These are phyloP conservation scores for Pyrgilauda ruficollis DNA, from an alignment of 2,113 vertebrate genomes.

Conservation along the genomic window DNA sequence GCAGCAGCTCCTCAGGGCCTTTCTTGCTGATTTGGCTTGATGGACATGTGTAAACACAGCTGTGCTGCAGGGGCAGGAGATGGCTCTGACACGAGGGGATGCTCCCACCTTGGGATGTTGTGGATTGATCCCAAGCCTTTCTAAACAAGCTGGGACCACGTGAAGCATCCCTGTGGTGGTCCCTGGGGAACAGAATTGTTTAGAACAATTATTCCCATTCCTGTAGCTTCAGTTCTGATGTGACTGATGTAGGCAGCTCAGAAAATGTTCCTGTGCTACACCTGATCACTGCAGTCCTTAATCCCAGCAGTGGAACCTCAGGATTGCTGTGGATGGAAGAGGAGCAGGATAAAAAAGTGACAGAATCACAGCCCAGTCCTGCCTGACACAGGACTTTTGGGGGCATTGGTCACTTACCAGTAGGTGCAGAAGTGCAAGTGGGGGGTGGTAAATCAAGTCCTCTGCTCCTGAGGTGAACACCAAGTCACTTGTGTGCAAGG, in stretches of 20 bases:
- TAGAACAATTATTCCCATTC: neutral
- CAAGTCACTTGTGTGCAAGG: too few species aligned
- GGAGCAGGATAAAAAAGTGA: neutral
- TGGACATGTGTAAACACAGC: neutral
- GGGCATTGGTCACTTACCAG: neutral
- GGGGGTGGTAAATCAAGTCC: neutral
- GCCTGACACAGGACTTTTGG: neutral
- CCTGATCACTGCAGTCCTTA: neutral
- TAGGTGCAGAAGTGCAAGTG: neutral
- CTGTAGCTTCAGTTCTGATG: neutral
- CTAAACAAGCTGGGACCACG: neutral
- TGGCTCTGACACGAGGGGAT: neutral
- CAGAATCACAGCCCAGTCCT: neutral
- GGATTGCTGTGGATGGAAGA: neutral
- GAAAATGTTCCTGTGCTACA: neutral
- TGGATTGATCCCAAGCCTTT: neutral
- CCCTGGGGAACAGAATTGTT: neutral
- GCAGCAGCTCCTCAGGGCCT: neutral
- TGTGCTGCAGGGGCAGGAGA: neutral
- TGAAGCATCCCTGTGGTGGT: neutral
- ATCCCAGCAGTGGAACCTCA: neutral
- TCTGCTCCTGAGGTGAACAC: neutral
- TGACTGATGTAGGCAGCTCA: neutral
- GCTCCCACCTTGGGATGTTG: neutral
- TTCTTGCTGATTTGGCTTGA: neutral